Evolutionary conservation across 2,113 vertebrate genomes (phyloP).

Genomic region (Siphamia tubifer): DNA sequence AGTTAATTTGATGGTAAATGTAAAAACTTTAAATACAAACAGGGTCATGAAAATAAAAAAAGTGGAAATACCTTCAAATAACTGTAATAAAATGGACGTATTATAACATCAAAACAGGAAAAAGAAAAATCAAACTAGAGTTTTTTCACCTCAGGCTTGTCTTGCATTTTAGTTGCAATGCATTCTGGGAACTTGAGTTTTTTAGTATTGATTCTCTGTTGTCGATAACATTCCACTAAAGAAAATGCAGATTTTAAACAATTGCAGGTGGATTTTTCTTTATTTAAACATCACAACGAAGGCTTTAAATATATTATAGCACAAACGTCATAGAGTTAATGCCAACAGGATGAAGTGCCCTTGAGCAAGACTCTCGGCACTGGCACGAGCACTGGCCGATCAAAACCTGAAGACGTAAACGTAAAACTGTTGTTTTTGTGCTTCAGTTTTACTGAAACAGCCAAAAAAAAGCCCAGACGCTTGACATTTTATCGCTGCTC

Average conservation of each 20-base stretch:
- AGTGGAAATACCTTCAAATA: background rate
- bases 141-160: background rate
- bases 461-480: conserved; percentile 29
- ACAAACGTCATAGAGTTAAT: conserved; percentile 21
- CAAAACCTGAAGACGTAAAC: background rate
- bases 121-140: background rate
- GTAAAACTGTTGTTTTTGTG: background rate
- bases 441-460: conserved; percentile 9
- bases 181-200: conserved; percentile 6
- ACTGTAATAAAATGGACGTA: no score
- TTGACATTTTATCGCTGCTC: conserved; percentile 73
- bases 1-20: no score
- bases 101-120: background rate
- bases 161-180: background rate
- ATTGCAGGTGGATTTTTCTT: background rate
- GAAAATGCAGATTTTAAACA: background rate
- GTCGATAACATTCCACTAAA: background rate
- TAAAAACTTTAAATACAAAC: no score
- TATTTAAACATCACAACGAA: conserved; percentile 13
- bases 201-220: no score
- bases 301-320: background rate
- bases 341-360: background rate
- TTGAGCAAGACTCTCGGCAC: background rate
- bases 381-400: background rate
- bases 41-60: no score